Conservation (phyloP, 2,888 invertebrate species). For the Malthinus flaveolus region DNA sequence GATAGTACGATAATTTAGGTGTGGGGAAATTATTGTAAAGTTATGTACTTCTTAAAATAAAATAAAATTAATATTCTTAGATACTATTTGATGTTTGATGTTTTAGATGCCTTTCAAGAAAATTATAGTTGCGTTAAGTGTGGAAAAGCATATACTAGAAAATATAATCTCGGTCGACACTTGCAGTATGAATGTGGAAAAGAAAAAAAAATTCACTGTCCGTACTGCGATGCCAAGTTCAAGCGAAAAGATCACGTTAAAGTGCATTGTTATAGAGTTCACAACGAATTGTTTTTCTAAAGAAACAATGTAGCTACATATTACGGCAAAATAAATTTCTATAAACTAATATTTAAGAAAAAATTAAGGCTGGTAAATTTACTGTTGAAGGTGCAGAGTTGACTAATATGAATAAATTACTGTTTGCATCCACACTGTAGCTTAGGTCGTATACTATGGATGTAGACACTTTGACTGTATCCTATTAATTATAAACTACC, state of each 20-base stretch:
- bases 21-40: too few relatives aligned
- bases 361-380: background rate
- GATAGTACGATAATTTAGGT: too few relatives aligned
- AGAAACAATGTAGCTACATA: too few relatives aligned
- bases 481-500: too few relatives aligned
- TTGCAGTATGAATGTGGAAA: slow-evolving; percentile 57
- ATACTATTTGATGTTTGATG: background rate
- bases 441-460: too few relatives aligned
- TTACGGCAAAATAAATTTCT: too few relatives aligned
- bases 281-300: background rate
- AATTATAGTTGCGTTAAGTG: slow-evolving; percentile 60
- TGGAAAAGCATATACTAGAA: slow-evolving; percentile 71
- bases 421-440: too few relatives aligned
- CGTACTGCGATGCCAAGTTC: slow-evolving; percentile 48
- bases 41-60: too few relatives aligned
- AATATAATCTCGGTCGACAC: slow-evolving; percentile 72
- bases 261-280: slow-evolving; percentile 42
- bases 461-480: too few relatives aligned
- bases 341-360: background rate
- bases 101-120: slow-evolving; percentile 5
- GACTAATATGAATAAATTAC: too few relatives aligned
- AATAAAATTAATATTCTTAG: too few relatives aligned
- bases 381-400: too few relatives aligned
- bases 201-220: slow-evolving; percentile 45
- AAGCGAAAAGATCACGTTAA: slow-evolving; percentile 43